Evolutionary conservation across 2,888 invertebrate species (phyloP).

Genomic region (Xylophagus ater): DNA sequence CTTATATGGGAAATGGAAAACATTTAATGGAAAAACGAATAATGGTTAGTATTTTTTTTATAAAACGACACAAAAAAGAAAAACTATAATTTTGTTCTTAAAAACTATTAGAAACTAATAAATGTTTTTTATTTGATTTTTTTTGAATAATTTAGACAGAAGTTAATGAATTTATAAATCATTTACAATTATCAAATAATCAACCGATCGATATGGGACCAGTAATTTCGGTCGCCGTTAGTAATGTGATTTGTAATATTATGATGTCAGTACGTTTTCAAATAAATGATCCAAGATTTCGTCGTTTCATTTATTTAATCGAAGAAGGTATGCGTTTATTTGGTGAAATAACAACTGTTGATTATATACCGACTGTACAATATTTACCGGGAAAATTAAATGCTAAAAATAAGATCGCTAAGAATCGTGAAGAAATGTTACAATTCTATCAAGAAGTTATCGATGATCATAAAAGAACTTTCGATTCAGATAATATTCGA

Average conservation of each 20-base stretch:
- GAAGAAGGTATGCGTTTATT: slow-evolving; percentile 86
- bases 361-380: slow-evolving; percentile 70
- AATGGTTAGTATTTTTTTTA: slow-evolving; percentile 48
- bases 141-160: slow-evolving; percentile 46
- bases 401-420: slow-evolving; percentile 48
- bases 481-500: slow-evolving; percentile 62
- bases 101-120: not conserved
- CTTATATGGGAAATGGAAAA: slow-evolving; percentile 68
- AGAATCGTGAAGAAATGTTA: slow-evolving; percentile 76
- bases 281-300: slow-evolving; percentile 64
- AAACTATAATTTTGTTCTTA: not conserved
- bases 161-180: slow-evolving; percentile 60
- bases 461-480: slow-evolving; percentile 65
- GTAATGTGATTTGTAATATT: slow-evolving; percentile 83
- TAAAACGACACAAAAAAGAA: slow-evolving; percentile 1
- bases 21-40: slow-evolving; percentile 74
- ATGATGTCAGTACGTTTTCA: slow-evolving; percentile 81
- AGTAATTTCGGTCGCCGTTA: slow-evolving; percentile 66
- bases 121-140: not conserved
- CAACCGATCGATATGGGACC: slow-evolving; percentile 63
- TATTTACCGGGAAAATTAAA: slow-evolving; percentile 51
- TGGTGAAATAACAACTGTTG: slow-evolving; percentile 68
- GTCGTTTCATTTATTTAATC: slow-evolving; percentile 70
- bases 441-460: slow-evolving; percentile 73
- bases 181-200: slow-evolving; percentile 52